phyloP scores from a whole-genome alignment of 2,888 invertebrate species.

The Microplitis manilae region DNA sequence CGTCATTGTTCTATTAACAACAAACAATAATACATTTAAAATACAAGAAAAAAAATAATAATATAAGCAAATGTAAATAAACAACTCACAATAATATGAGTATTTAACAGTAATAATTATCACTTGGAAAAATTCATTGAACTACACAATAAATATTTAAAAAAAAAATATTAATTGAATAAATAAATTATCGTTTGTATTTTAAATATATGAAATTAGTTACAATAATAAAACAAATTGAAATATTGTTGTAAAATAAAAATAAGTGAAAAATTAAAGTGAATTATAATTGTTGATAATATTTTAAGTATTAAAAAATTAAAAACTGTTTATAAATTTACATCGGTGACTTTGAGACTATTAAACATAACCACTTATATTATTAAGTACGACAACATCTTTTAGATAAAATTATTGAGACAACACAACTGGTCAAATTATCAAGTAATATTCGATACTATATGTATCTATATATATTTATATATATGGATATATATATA shows the following conservation, averaged over 20 bases:
- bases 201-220: not conserved
- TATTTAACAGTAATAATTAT: no score
- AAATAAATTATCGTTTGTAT: not conserved
- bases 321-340: not conserved
- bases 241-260: not conserved
- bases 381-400: not conserved
- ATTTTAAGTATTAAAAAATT: not conserved
- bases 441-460: not conserved
- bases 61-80: slow-evolving; percentile 14
- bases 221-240: not conserved
- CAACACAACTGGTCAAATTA: slow-evolving; percentile 1
- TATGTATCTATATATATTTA: not conserved
- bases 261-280: not conserved
- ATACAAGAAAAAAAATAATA: slow-evolving; percentile 16
- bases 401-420: not conserved
- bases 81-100: not conserved
- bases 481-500: not conserved
- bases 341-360: not conserved
- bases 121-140: no score
- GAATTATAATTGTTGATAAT: not conserved
- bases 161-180: not conserved
- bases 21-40: not conserved
- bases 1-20: slow-evolving; percentile 61
- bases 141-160: not conserved
- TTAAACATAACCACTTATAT: slow-evolving; percentile 30